Evolutionary conservation across 2,113 vertebrate genomes (phyloP).

Genomic region (Neoarius graeffei): DNA sequence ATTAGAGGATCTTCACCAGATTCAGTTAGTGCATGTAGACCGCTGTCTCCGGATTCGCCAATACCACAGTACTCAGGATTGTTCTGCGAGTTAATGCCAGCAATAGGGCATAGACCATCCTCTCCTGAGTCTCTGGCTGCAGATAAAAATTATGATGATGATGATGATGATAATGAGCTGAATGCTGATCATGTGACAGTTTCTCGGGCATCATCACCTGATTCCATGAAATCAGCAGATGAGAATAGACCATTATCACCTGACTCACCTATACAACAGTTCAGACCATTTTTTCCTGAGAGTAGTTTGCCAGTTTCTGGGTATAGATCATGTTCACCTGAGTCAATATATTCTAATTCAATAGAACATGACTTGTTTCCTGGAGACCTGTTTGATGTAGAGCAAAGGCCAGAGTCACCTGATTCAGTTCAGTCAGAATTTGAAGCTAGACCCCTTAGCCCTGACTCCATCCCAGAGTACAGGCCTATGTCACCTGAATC

Average conservation of each 20-base stretch:
- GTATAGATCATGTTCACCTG: slow-evolving; percentile 36
- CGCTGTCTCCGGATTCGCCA: slow-evolving; percentile 38
- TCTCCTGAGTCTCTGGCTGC: slow-evolving; percentile 34
- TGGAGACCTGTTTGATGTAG: neutral
- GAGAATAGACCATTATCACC: slow-evolving; percentile 49
- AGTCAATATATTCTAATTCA: slow-evolving; percentile 34
- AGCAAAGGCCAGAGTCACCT: slow-evolving; percentile 48
- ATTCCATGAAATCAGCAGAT: slow-evolving; percentile 54
- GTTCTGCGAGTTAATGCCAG: slow-evolving; percentile 5
- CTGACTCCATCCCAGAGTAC: slow-evolving; percentile 44
- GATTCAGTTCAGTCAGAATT: slow-evolving; percentile 36
- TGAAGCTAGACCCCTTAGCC: slow-evolving; percentile 27
- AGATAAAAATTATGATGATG: neutral
- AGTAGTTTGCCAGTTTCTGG: neutral
- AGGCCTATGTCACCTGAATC: slow-evolving; percentile 48
- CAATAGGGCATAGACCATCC: neutral
- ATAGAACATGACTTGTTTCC: slow-evolving; percentile 30
- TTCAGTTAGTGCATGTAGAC: slow-evolving; percentile 37
- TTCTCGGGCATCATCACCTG: slow-evolving; percentile 29
- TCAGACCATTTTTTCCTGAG: slow-evolving; percentile 8
- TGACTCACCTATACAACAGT: slow-evolving; percentile 52
- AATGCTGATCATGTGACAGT: neutral
- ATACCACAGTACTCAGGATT: slow-evolving; percentile 48
- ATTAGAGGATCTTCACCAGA: slow-evolving; percentile 43
- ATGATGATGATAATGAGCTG: neutral